Evolutionary conservation across 2,888 invertebrate genomes (phyloP), one percentile per base, ranked within the genome.

Genomic region (Margaritifera margaritifera): DNA sequence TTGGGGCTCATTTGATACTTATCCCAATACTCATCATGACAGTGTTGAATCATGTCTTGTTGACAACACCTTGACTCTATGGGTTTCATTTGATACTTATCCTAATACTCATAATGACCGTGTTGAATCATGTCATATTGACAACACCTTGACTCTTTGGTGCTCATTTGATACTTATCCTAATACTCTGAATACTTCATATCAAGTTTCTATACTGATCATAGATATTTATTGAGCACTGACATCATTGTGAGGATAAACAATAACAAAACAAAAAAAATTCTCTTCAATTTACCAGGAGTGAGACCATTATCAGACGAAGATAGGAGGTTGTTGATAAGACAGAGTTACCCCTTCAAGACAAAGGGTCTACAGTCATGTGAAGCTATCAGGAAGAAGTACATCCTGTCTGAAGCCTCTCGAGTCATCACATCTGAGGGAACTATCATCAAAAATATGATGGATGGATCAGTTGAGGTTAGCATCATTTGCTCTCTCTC

Each of bases 391-490:
- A 75, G 87, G 22, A 81, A 76, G 68, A 81, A 82, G 59, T 85
- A 86, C 69, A 78, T 84, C 15, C 75, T 83, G 56, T 71, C 80
- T 31, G 90, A 90, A 74, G 72, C 77, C 58, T 85, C 86, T 0
- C 77, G 90, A 8, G 77, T 87, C 55, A 86, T 88, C 62, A 88
- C 86, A 24, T 81, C 85, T 15, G 88, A 89, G 71, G 90, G 90
- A 19, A 86, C 84, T 11, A 89, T 90, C 11, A 79, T 89, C 71
- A 87, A 87, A 72, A 87, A 84, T 62, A 85, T 88, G 86, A 69
- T 77, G 51, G 87, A 90, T 76, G 89, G 88, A n/a, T 82, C 83
- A 31, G 74, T 85, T 19, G 83, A 88, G 86, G 89, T 89, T 69
- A 64, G 75, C 31, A 15, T 61, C 19, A 15, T 22, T 42, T 20